A percentile compares a stretch with the other conserved stretches of the same genome.
Evolutionary conservation across 2,113 vertebrate genomes (phyloP).

Genomic region (Planiliza haematocheilus): DNA sequence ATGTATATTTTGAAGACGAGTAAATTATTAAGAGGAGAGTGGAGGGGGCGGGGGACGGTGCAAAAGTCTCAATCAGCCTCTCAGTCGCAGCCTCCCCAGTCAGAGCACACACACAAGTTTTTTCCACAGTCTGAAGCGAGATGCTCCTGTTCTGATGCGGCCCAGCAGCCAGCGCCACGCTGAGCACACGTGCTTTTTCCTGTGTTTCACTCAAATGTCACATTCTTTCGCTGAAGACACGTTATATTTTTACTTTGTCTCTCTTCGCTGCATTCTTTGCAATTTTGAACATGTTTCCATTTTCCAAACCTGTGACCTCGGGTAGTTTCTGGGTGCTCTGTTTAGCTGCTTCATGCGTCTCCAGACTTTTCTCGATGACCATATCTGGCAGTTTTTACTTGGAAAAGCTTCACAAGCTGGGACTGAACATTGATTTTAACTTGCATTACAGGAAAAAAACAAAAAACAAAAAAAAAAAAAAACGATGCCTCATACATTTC

Average conservation of each 20-base stretch:
- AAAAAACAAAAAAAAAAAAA: constrained; percentile 26
- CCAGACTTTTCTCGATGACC: constrained; percentile 82
- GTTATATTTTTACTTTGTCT: constrained; percentile 15
- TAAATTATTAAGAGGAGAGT: constrained; percentile 55
- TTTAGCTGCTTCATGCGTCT: constrained; percentile 64
- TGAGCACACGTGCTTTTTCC: constrained; percentile 17
- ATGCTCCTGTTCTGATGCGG: constrained; percentile 19
- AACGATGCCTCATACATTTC: constrained; percentile 74
- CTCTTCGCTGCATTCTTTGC: constrained; percentile 31
- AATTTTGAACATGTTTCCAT: constrained; percentile 43
- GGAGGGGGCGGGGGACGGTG: constrained; percentile 17
- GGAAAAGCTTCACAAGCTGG: constrained; percentile 90
- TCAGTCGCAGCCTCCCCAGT: constrained; percentile 17
- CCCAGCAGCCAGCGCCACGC: constrained; percentile 22
- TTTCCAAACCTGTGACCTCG: constrained; percentile 68
- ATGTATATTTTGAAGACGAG: constrained; percentile 53
- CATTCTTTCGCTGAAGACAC: constrained; percentile 33
- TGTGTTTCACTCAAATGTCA: constrained; percentile 42
- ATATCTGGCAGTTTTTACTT: constrained; percentile 88
- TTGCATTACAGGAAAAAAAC: constrained; percentile 81
- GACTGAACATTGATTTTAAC: constrained; percentile 92
- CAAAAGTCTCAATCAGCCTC: constrained; percentile 11
- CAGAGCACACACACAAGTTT: constrained; percentile 44
- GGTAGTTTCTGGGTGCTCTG: constrained; percentile 78
- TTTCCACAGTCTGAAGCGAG: constrained; percentile 42